Conservation (phyloP, 2,797 vertebrate species). For the Linurgus olivaceus region DNA sequence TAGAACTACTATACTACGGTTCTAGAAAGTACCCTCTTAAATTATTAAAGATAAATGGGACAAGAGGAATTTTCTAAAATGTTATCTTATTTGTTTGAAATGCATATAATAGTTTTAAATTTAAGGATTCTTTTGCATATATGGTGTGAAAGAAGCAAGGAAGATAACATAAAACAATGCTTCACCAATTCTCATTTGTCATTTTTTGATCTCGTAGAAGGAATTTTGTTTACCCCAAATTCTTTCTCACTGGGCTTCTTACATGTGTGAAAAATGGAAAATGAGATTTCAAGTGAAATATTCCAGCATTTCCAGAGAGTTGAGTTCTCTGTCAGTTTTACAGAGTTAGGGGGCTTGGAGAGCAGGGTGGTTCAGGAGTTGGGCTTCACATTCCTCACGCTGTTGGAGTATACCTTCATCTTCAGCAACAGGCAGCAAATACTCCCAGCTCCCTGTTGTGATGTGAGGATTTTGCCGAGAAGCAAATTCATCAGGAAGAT, state of each 20-base stretch:
- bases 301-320: background rate
- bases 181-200: background rate
- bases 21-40: background rate
- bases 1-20: background rate
- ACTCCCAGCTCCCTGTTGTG: background rate
- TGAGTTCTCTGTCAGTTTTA: background rate
- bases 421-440: background rate
- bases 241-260: background rate
- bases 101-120: background rate
- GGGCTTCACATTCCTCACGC: fast-evolving
- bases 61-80: background rate
- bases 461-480: background rate
- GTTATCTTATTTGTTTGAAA: background rate
- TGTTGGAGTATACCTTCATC: background rate
- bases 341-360: background rate
- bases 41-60: background rate
- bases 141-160: background rate
- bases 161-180: background rate
- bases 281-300: background rate
- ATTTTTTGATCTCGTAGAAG: background rate
- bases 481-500: background rate
- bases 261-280: background rate
- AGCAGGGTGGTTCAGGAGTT: background rate
- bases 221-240: background rate
- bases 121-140: background rate